These are phyloP conservation scores for Notothenia rossii DNA, from an alignment of 2,113 vertebrate genomes.

Conservation along the genomic window DNA sequence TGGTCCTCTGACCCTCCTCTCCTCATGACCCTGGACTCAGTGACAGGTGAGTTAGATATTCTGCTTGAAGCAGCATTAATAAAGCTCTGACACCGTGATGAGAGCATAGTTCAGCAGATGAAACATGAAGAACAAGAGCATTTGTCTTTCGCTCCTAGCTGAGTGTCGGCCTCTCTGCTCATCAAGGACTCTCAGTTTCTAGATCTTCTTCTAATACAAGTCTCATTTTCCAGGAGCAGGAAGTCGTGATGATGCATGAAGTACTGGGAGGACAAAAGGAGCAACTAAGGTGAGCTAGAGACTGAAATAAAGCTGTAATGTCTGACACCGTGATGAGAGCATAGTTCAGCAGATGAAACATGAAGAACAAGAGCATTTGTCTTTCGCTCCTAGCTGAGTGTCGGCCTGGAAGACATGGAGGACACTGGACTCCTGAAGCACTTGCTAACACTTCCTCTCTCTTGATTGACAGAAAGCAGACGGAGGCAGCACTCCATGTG, in stretches of 20 bases:
- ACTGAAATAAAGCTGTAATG: accelerated
- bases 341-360: slow-evolving; percentile 86
- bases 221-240: not conserved
- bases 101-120: slow-evolving; percentile 69
- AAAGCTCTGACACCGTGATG: slow-evolving; percentile 35
- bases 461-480: not conserved
- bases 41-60: not conserved
- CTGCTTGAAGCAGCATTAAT: accelerated
- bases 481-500: too few relatives aligned
- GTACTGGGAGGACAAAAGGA: too few relatives aligned
- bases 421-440: accelerated
- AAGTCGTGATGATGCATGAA: accelerated
- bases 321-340: slow-evolving; percentile 79
- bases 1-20: too few relatives aligned
- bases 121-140: slow-evolving; percentile 68
- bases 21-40: not conserved
- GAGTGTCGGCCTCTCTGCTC: not conserved
- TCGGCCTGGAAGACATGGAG: accelerated
- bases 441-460: not conserved
- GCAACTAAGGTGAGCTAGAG: slow-evolving; percentile 13
- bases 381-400: slow-evolving; percentile 85
- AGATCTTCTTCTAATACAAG: not conserved
- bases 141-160: slow-evolving; percentile 85
- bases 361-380: slow-evolving; percentile 49
- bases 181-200: accelerated